Base-by-base conservation (phyloP, 2,113 vertebrate species). In the Calyptomena viridis region DNA sequence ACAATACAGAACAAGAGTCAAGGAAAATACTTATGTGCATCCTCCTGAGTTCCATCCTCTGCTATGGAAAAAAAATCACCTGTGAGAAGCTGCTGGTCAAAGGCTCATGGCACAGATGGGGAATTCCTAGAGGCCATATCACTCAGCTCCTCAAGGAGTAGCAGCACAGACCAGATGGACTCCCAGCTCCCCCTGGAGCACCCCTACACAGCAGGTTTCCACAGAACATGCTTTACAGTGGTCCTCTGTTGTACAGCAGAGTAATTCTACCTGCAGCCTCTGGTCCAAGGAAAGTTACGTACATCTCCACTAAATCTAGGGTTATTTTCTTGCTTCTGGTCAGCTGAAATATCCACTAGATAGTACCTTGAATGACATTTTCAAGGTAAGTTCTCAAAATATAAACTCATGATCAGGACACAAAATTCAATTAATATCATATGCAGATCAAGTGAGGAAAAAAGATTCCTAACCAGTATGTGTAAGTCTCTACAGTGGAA, bases 181-280 rank as follows among this genome's bases (percentile, higher is more conserved):
- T 77, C 46, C 55, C 35, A 58, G 50, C 42, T 92, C 63, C 50
- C 16, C 42, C 58, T 71, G 55, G 42, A 63, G 88, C 64, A 73
- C 23, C 14, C 24, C 50, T 60, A 31, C 77, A 49, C 0, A 0
- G 14, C 4, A 0, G 14, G n/a, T 19, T 76, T 60, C 75, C 66
- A 81, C 19, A 35, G 42, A 67, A 55, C 9, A 5, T 25, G 22
- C 5, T 71, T 67, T 56, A 50, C 8, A 62, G 69, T 21, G 35
- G 53, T 76, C 40, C 35, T 78, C 58, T 16, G 3, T 15, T 3
- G 55, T 4, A 59, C 8, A 59, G 23, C 35, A 71, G 24, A 80
- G 37, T 35, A 46, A 63, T 44, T 74, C n/a, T 56, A 47, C 50
- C 75, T n/a, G 49, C 1, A 3, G 25, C 5, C 19, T 14, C 15